Evolutionary conservation across 2,797 vertebrate species (phyloP).

Genomic region (Cuniculus paca): DNA sequence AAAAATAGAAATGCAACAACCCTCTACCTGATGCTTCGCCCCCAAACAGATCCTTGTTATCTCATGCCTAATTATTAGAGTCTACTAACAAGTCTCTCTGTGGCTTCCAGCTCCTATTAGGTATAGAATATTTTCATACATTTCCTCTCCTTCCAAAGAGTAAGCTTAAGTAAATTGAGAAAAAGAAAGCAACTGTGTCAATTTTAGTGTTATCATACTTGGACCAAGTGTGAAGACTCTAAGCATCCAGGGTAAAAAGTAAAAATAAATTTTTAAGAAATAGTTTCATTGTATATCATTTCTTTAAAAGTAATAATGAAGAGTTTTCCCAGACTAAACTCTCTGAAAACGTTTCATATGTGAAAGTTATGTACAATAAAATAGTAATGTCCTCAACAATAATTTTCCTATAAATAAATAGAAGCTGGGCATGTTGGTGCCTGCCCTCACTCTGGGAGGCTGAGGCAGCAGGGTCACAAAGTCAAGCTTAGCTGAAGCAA

Average conservation of each 20-base stretch:
- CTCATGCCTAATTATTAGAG: neutral
- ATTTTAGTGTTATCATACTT: neutral
- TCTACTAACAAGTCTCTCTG: neutral
- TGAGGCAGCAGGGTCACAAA: neutral
- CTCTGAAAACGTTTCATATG: neutral
- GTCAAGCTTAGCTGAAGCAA: neutral
- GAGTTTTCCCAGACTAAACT: neutral
- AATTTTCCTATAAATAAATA: neutral
- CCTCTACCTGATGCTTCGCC: neutral
- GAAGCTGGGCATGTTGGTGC: neutral
- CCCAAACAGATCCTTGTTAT: neutral
- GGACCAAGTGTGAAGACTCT: neutral
- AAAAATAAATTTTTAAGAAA: neutral
- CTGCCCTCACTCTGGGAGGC: neutral
- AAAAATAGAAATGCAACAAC: neutral
- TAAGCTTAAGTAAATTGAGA: neutral
- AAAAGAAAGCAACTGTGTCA: neutral
- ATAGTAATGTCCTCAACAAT: neutral
- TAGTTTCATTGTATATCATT: neutral
- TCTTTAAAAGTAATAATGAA: neutral
- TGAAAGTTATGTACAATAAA: slow-evolving; percentile 17
- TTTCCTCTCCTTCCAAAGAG: neutral
- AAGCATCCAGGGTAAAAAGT: neutral
- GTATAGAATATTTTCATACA: neutral
- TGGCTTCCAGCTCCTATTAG: neutral